These are phyloP conservation scores for Pitangus sulphuratus DNA, from an alignment of 2,797 vertebrate species.

Conservation along the genomic window DNA sequence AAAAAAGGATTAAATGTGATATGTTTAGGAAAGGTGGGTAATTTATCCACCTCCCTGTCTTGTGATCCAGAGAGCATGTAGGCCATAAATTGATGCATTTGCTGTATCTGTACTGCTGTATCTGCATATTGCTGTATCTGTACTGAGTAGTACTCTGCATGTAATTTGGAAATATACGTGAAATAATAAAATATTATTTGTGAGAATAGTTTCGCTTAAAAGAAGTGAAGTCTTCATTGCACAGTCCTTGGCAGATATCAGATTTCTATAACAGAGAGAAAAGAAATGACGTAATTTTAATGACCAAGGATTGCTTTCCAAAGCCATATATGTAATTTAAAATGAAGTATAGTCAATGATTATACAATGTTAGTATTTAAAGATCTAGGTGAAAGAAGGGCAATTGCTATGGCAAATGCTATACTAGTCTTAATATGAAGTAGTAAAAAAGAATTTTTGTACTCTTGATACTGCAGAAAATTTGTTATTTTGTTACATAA, in stretches of 20 bases:
- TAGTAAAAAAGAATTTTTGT: background rate
- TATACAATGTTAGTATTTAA: background rate
- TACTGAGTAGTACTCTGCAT: background rate
- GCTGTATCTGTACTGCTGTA: background rate
- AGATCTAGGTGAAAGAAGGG: background rate
- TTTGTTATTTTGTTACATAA: background rate
- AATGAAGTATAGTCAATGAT: background rate
- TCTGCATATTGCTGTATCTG: background rate
- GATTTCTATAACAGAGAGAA: conserved; percentile 30
- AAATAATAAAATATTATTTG: background rate
- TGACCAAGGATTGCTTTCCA: background rate
- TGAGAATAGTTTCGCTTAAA: background rate
- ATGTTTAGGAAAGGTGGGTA: background rate
- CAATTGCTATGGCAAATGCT: background rate
- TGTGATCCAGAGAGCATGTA: background rate
- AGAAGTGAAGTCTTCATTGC: background rate
- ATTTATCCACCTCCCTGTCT: background rate
- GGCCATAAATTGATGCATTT: background rate
- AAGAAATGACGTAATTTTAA: background rate
- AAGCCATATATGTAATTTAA: background rate
- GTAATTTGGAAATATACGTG: background rate
- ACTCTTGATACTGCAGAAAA: background rate
- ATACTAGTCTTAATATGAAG: background rate
- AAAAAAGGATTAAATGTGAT: background rate
- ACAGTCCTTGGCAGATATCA: conserved; percentile 7